Evolutionary conservation across 2,888 invertebrate species (phyloP), one percentile per base, ranked within the genome.

Genomic region (Eudasyphora cyanicolor): DNA sequence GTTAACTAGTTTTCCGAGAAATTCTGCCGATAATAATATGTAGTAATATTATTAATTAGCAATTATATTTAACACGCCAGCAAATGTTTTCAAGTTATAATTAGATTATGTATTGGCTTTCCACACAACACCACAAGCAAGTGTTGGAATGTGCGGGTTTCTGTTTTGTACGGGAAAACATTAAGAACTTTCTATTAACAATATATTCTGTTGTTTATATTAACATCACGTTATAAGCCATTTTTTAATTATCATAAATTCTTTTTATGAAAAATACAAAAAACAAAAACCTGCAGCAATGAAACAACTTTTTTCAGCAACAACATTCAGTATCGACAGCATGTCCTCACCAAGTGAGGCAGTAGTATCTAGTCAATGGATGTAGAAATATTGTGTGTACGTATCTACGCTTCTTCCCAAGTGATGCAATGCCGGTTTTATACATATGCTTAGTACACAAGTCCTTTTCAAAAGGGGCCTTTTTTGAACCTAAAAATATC

Each of bases 221-320:
- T 80, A 64, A 42, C 51, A 67, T 76, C 32, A 76, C 62, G 76
- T 71, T 71, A 71, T 49, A 81, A 76, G 76, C 57, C 67, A 35
- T 76, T 76, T 69, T 79, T 75, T 75, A 57, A 80, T 80, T 75
- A 75, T 70, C 60, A 62, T 60, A 70, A 76, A 70, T 76, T 71
- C 51, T 5, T 49, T 67, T 32, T 21, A 17, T 62, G 38, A 42
- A 19, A 21, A 14, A 27, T 5, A 57, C 12, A 8, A 7, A 21
- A 24, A 54, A 54, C 38, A 57, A 3, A 75, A 69, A 69, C 54
- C 74, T 60, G 42, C 79, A 75, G 74, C 69, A 60, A 35, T 14
- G 45, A 67, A 57, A 27, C 32, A 57, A 60, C 32, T 79, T 57
- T 54, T 62, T n/a, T 10, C 17, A 70, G 10, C 19, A 49, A 19